These are phyloP conservation scores for Malurus leucopterus DNA, from an alignment of 2,797 vertebrate species.

Conservation along the genomic window DNA sequence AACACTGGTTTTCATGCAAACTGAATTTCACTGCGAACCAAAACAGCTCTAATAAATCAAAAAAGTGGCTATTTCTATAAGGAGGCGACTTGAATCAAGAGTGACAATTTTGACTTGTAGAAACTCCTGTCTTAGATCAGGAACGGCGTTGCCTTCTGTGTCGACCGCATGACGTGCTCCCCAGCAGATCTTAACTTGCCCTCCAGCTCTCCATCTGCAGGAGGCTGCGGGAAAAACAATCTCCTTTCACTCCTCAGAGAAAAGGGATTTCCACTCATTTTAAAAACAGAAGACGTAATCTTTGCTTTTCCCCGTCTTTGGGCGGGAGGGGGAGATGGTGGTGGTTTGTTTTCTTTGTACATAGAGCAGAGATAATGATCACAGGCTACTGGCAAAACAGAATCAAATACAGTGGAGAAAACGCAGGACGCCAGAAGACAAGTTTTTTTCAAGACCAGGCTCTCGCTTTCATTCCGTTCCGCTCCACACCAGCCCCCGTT, in stretches of 20 bases:
- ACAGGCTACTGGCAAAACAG: neutral
- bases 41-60: neutral
- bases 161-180: neutral
- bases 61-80: neutral
- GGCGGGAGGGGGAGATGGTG: neutral
- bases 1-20: neutral
- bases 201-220: neutral
- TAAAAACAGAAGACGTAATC: neutral
- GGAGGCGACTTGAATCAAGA: neutral
- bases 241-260: neutral
- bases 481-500: too few relatives aligned
- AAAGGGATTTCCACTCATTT: neutral
- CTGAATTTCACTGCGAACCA: neutral
- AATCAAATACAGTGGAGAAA: neutral
- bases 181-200: neutral
- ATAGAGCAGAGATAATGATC: neutral
- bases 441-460: too few relatives aligned
- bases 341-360: neutral
- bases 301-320: neutral
- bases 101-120: neutral
- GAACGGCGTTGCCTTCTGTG: neutral
- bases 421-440: neutral
- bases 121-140: neutral
- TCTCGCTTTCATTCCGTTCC: neutral
- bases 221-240: neutral